A percentile compares a stretch with the other conserved stretches of the same genome.
Conservation (phyloP, 1,140 invertebrate genomes). For the Drosophila melanica region DNA sequence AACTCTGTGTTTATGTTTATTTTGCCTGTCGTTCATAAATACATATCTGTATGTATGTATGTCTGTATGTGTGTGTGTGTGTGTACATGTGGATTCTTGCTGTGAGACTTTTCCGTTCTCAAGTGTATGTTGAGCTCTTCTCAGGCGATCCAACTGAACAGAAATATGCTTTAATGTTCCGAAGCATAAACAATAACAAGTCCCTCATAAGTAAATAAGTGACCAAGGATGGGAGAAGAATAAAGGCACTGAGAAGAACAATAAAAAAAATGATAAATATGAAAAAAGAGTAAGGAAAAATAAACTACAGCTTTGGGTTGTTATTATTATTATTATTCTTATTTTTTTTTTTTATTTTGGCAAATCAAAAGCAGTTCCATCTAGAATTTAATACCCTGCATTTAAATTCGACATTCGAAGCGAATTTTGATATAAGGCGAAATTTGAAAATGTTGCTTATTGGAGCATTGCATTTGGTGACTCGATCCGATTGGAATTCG, state of each 20-base stretch:
- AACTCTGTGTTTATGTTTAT: background rate
- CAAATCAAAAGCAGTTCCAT: conserved; percentile 6
- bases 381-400: background rate
- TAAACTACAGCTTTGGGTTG: conserved; percentile 7
- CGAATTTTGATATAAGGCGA: conserved; percentile 18
- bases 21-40: background rate
- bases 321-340: too few species aligned
- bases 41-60: background rate
- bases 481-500: conserved; percentile 44
- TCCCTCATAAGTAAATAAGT: conserved; percentile 21
- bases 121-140: conserved; percentile 9
- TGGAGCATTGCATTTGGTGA: conserved; percentile 32
- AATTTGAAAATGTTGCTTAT: conserved; percentile 8
- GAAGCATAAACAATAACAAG: conserved; percentile 40
- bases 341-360: conserved; percentile 12
- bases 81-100: background rate
- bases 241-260: conserved; percentile 2
- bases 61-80: too few species aligned
- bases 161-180: conserved; percentile 38
- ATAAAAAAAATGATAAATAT: background rate
- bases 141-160: conserved; percentile 23
- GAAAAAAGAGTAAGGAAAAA: conserved; percentile 5
- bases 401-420: background rate
- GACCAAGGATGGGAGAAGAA: background rate
- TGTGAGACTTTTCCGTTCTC: conserved; percentile 2